A percentile compares a stretch with the other conserved stretches of the same genome.
These are phyloP conservation scores for Drosophila bocqueti DNA, from an alignment of 1,140 invertebrate genomes.

Conservation along the genomic window DNA sequence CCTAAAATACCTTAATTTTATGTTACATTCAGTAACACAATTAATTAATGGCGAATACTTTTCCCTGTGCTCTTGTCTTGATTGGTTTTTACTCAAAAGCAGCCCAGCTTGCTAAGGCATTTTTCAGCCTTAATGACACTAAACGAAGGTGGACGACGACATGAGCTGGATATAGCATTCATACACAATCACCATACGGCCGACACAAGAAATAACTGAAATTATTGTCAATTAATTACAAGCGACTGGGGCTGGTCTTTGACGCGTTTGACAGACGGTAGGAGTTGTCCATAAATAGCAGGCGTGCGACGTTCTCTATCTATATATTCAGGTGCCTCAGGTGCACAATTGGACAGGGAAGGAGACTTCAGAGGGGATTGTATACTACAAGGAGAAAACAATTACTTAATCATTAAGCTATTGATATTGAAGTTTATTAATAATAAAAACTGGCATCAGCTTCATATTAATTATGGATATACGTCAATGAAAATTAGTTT, in stretches of 20 bases:
- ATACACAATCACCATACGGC: slow-evolving; percentile 37
- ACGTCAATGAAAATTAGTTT: neutral
- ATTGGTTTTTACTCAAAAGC: slow-evolving; percentile 28
- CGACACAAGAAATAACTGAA: slow-evolving; percentile 73
- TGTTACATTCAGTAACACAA: no score
- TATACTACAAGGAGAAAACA: no score
- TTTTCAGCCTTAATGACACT: slow-evolving; percentile 76
- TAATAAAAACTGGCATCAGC: neutral
- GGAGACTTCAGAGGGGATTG: slow-evolving; percentile 6
- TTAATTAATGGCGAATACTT: neutral
- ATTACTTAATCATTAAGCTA: no score
- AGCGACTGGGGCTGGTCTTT: slow-evolving; percentile 67
- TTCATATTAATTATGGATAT: neutral
- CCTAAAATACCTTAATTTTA: neutral
- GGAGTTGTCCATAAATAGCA: slow-evolving; percentile 70
- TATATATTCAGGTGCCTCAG: slow-evolving; percentile 54
- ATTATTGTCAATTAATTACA: slow-evolving; percentile 84
- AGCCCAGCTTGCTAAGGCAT: slow-evolving; percentile 56
- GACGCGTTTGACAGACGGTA: slow-evolving; percentile 81
- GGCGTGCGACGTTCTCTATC: slow-evolving; percentile 52
- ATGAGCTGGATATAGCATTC: slow-evolving; percentile 39
- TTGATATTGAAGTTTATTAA: neutral
- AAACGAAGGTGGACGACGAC: slow-evolving; percentile 65
- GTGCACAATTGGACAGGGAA: slow-evolving; percentile 40
- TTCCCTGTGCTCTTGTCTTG: slow-evolving; percentile 8